Evolutionary conservation across 64 coral and sea anemone species (phyloP).

Genomic region (Pocillopora damicornis): DNA sequence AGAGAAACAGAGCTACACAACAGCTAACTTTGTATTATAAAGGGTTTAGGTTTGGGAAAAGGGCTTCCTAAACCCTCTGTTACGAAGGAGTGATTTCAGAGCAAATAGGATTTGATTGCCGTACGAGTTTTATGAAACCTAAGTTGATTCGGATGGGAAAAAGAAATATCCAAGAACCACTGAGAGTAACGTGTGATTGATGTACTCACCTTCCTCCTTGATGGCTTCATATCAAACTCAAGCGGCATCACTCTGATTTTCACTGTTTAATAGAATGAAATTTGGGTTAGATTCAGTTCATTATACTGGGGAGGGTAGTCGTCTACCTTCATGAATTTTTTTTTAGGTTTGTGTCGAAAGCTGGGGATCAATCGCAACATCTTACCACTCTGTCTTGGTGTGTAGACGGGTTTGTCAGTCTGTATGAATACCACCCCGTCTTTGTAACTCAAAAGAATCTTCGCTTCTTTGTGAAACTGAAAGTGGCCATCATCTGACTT

Average conservation of each 20-base stretch:
- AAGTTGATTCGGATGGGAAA: too few species aligned
- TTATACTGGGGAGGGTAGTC: not conserved
- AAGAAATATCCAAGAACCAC: too few species aligned
- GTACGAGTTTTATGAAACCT: too few species aligned
- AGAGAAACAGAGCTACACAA: too few species aligned
- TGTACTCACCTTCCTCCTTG: constrained; percentile 44
- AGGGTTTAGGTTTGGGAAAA: too few species aligned
- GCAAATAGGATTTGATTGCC: too few species aligned
- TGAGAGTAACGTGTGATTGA: not conserved
- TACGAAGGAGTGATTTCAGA: too few species aligned
- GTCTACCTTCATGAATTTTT: too few species aligned
- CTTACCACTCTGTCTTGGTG: constrained; percentile 55
- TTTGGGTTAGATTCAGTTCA: not conserved
- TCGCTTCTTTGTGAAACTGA: constrained; percentile 47
- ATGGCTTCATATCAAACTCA: constrained; percentile 68
- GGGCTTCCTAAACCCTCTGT: too few species aligned
- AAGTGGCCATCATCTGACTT: constrained; percentile 54
- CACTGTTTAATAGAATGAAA: constrained; percentile 33
- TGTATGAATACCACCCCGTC: constrained; percentile 58
- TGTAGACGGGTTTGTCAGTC: constrained; percentile 73
- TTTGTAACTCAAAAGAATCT: constrained; percentile 52
- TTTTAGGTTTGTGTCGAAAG: too few species aligned
- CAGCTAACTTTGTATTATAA: too few species aligned
- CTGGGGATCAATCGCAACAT: too few species aligned
- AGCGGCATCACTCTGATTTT: constrained; percentile 70